These are phyloP conservation scores for Hypena proboscidalis DNA, from an alignment of 2,888 invertebrate species.

Conservation along the genomic window DNA sequence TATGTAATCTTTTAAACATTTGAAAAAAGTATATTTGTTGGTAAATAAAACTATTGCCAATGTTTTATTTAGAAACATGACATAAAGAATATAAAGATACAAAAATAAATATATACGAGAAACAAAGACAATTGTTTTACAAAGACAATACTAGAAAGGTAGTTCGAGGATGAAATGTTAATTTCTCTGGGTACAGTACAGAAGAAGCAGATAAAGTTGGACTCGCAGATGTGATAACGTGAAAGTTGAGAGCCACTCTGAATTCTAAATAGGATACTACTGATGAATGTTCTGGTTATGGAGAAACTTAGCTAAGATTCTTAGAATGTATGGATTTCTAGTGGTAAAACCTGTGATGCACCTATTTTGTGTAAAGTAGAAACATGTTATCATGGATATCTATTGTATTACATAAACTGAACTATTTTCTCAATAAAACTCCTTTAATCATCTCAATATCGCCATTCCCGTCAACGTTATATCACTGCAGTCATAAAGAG, in stretches of 20 bases:
- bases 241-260: constrained; percentile 58
- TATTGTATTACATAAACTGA: neutral
- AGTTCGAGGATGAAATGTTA: constrained; percentile 32
- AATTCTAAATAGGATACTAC: constrained; percentile 56
- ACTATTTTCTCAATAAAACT: no score
- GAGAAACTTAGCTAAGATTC: no score
- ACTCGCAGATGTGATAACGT: constrained; percentile 61
- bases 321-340: no score
- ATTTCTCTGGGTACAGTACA: constrained; percentile 46
- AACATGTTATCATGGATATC: neutral
- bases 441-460: neutral
- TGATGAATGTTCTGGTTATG: constrained; percentile 39
- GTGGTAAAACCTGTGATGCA: no score
- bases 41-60: no score
- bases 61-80: neutral
- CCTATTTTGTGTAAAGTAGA: neutral
- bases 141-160: constrained; percentile 4
- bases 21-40: no score
- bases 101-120: no score
- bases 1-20: no score
- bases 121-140: constrained; percentile 9
- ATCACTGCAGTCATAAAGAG: neutral
- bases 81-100: neutral
- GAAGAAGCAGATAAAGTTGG: constrained; percentile 61
- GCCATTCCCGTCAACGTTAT: constrained; percentile 11